These are phyloP conservation scores for Bruchidius siliquastri DNA, from an alignment of 2,888 invertebrate genomes.

Conservation along the genomic window DNA sequence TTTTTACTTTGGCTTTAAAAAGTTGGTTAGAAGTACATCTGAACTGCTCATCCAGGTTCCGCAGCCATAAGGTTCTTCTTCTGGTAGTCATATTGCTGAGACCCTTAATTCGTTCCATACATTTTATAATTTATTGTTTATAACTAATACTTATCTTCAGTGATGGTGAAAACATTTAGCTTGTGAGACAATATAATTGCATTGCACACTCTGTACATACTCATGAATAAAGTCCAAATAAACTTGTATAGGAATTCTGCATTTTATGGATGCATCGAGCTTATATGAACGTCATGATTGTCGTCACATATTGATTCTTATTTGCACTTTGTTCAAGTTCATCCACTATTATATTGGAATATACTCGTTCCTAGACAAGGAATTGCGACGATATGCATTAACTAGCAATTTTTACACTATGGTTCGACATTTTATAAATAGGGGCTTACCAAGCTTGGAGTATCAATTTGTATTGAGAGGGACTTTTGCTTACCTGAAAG, in stretches of 20 bases:
- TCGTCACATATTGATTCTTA: neutral
- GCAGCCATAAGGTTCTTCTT: no score
- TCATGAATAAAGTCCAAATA: neutral
- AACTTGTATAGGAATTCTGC: neutral
- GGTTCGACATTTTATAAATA: neutral
- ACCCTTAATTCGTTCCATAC: no score
- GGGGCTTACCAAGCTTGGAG: neutral
- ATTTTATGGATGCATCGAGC: neutral
- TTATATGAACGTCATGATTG: neutral
- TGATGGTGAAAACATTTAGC: no score
- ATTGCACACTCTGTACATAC: no score
- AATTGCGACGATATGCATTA: neutral
- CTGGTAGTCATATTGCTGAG: no score
- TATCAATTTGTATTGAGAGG: neutral
- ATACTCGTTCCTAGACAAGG: neutral
- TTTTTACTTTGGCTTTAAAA: no score
- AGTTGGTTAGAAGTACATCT: no score
- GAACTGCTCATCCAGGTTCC: no score
- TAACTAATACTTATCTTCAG: no score
- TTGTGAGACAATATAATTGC: no score
- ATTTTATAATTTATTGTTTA: no score
- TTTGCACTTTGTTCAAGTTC: neutral
- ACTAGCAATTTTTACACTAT: neutral
- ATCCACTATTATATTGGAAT: neutral
- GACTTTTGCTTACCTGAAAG: neutral